These are phyloP conservation scores for Platyura marginata DNA, from an alignment of 1,140 invertebrate genomes.

Conservation along the genomic window DNA sequence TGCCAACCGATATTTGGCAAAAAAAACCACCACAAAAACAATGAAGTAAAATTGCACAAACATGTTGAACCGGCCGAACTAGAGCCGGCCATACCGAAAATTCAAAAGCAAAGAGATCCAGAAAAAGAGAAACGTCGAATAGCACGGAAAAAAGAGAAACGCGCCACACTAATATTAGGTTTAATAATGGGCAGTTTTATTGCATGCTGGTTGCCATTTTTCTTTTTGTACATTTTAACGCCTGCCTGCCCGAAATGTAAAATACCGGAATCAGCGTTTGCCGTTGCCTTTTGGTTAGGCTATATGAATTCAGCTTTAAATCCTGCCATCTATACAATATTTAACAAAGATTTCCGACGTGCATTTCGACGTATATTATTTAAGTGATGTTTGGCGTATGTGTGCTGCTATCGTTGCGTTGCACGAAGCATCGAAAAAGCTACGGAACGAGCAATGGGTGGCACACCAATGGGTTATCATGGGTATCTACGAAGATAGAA, in stretches of 20 bases:
- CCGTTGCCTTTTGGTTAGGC: constrained; percentile 94
- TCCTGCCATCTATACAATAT: constrained; percentile 96
- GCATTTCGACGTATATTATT: constrained; percentile 89
- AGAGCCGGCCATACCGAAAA: constrained; percentile 37
- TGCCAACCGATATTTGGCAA: constrained; percentile 69
- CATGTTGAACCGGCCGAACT: constrained; percentile 27
- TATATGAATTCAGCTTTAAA: constrained; percentile 98
- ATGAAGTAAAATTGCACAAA: constrained; percentile 18
- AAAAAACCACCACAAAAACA: constrained; percentile 31
- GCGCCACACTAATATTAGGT: constrained; percentile 91
- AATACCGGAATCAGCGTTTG: constrained; percentile 72
- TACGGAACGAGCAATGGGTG: constrained; percentile 26
- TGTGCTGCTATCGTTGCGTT: constrained; percentile 50
- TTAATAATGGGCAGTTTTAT: constrained; percentile 99
- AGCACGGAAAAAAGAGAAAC: constrained; percentile 90
- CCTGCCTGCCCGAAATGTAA: constrained; percentile 58
- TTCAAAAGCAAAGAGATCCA: constrained; percentile 62
- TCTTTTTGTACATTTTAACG: constrained; percentile 81
- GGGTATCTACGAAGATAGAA: constrained; percentile 2
- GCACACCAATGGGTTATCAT: constrained; percentile 25
- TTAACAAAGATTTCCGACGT: constrained; percentile 95
- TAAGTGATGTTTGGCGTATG: constrained; percentile 72
- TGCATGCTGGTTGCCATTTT: constrained; percentile 97
- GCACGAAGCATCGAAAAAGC: constrained; percentile 24
- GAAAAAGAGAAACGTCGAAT: constrained; percentile 85